Evolutionary conservation across 2,797 vertebrate genomes (phyloP), one percentile per base, ranked within the genome.

Genomic region (Epinephelus malabaricus): DNA sequence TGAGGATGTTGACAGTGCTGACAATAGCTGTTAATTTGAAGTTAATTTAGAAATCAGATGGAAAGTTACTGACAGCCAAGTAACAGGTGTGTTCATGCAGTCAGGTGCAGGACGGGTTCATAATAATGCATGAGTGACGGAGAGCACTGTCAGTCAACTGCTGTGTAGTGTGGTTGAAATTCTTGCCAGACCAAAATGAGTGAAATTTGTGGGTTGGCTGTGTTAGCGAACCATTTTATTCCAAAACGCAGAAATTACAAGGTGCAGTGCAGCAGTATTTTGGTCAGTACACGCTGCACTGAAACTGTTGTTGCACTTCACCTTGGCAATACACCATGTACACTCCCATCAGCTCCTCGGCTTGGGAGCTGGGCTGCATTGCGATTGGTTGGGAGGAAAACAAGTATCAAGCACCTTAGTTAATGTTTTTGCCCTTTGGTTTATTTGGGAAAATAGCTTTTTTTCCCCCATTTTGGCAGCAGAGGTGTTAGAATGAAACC

Each of bases 201-300:
- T 73, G 62, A 88, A 78, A 86, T 69, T 63, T 81, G 80, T 0
- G 58, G 85, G 9, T 59, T 88, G 85, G 79, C 79, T 67, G 65
- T 67, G 77, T 23, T 25, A 79, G 70, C 23, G 47, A 46, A 77
- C 49, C 11, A 19, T 77, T 84, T 86, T 38, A 75, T 76, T 86
- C 79, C 76, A 70, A 83, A 83, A 76, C 19, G 30, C 62, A 79
- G 78, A 81, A 86, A 90, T 89, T 80, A 88, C 70, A 90, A 74
- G 83, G 79, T 78, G 73, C 73, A 61, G 49, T 25, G 68, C 61
- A 4, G 65, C 73, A 49, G 63, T 68, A 83, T 85, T 88, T 82
- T 58, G 50, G 61, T 87, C 56, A 11, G 67, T 14, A 34, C 45
- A 23, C 45, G 55, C 21, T 40, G 11, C 51, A 63, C 23, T 68